Evolutionary conservation across 2,797 vertebrate species (phyloP).

Genomic region (Rhabdomys pumilio): DNA sequence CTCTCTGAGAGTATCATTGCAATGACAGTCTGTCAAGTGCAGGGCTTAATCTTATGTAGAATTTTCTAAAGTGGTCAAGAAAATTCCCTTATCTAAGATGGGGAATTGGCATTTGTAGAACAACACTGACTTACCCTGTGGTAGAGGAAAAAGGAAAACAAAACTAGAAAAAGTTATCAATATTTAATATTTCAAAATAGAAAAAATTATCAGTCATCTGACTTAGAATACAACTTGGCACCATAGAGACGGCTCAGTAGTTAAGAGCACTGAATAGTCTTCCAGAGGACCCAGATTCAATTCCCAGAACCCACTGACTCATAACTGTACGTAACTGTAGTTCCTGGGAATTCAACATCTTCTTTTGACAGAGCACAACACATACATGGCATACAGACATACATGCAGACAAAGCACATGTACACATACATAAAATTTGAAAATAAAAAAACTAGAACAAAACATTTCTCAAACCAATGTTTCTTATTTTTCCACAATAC

Average conservation of each 20-base stretch:
- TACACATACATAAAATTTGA: neutral
- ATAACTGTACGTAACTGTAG: neutral
- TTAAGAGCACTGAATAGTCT: neutral
- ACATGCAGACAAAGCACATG: neutral
- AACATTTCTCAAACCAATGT: slow-evolving; percentile 7
- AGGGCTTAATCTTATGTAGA: slow-evolving; percentile 49
- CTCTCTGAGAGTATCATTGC: slow-evolving; percentile 28
- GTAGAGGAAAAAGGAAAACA: neutral
- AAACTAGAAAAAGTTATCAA: slow-evolving; percentile 32
- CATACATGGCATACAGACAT: neutral
- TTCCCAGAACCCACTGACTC: neutral
- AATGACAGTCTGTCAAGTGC: slow-evolving; percentile 68
- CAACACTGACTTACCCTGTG: neutral
- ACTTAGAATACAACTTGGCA: slow-evolving; percentile 50
- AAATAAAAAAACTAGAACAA: neutral
- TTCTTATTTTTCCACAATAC: slow-evolving; percentile 26
- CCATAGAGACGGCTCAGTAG: neutral
- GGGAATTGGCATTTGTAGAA: slow-evolving; percentile 7
- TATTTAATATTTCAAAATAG: slow-evolving; percentile 60
- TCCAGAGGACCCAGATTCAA: neutral
- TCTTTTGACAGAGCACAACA: neutral
- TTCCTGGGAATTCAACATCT: neutral
- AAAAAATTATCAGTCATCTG: slow-evolving; percentile 36
- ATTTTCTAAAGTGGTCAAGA: slow-evolving; percentile 62
- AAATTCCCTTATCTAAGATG: slow-evolving; percentile 19